Percentiles rank a stretch among this genome's conserved stretches.
Conservation (phyloP, 1,140 invertebrate species). For the Teleopsis dalmanni region DNA sequence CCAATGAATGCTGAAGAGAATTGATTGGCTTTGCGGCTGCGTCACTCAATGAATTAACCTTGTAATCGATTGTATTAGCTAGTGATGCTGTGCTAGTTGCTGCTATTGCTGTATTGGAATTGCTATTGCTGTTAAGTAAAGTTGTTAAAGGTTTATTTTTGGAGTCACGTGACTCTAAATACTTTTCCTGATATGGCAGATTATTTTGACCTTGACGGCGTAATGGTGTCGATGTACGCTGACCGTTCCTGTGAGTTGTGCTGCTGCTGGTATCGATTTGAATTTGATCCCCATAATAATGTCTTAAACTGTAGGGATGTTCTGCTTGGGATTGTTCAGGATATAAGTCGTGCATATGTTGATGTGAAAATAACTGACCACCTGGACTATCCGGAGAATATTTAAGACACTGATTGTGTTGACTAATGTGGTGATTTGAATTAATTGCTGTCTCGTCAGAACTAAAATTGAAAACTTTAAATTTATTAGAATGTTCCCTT, state of each 20-base stretch:
- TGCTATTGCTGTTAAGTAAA: constrained; percentile 20
- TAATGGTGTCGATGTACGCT: constrained; percentile 23
- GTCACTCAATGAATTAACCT: too few species aligned
- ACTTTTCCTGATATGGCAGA: constrained; percentile 45
- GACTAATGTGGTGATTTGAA: constrained; percentile 25
- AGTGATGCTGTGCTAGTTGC: constrained; percentile 8
- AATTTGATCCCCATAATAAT: constrained; percentile 35
- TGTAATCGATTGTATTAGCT: too few species aligned
- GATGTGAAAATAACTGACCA: constrained; percentile 17
- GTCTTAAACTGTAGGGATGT: constrained; percentile 39
- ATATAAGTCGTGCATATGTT: constrained; percentile 33
- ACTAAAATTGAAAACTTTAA: constrained; percentile 42
- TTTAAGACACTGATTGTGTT: constrained; percentile 3
- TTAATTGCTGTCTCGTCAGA: constrained; percentile 45
- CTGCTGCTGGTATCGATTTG: constrained; percentile 15
- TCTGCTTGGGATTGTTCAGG: constrained; percentile 33
- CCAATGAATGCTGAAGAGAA: constrained; percentile 33
- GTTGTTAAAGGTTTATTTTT: constrained; percentile 35
- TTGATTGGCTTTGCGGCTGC: constrained; percentile 34
- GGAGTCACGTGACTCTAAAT: constrained; percentile 45
- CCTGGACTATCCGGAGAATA: constrained; percentile 7
- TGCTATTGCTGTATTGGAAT: constrained; percentile 7
- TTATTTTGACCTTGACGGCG: too few species aligned
- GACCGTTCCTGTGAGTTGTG: background rate
- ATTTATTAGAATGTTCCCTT: constrained; percentile 24